Evolutionary conservation across 2,888 invertebrate genomes (phyloP), one percentile per base, ranked within the genome.

Genomic region (Heteromyza rotundicornis): DNA sequence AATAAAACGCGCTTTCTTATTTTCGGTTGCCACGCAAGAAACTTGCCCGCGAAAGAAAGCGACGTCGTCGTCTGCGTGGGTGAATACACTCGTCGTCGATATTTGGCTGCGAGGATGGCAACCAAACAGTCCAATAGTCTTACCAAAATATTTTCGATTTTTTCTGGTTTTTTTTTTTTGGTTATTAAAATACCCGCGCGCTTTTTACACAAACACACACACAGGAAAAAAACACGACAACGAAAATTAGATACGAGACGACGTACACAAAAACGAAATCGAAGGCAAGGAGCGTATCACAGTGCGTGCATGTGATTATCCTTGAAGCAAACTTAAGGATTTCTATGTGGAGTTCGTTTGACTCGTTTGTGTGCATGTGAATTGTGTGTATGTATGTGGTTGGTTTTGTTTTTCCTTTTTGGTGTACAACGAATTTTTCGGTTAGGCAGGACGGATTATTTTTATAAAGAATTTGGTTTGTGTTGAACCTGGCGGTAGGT

Each of bases 401-500:
- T 49, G 40, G 17, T 23, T 54, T 49, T 35, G 55, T 61, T n/a
- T n/a, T n/a, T n/a, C n/a, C n/a, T n/a, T n/a, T n/a, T n/a, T 36
- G 27, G 56, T 56, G 19, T 47, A 47, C 47, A 12, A 23, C 56
- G 23, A 56, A 7, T 51, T 52, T 40, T 23, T 51, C 50, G 47
- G 59, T 53, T 24, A 59, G 32, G 44, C 59, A 59, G 59, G 59
- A 59, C 59, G 59, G 53, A 44, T 35, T 17, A 35, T 22, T 55
- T 40, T n/a, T 8, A 22, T n/a, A n/a, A n/a, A n/a, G 23, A 2
- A n/a, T 14, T 32, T 47, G 27, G 3, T 40, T 27, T 27, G 27
- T 47, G 23, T 59, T 52, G 58, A 59, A 52, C 57, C 57, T 57
- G 57, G 12, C 50, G 57, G 50, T 57, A 57, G 57, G 57, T 57